Base-by-base conservation (phyloP, 2,797 vertebrate genomes). In the Phataginus tetradactyla region DNA sequence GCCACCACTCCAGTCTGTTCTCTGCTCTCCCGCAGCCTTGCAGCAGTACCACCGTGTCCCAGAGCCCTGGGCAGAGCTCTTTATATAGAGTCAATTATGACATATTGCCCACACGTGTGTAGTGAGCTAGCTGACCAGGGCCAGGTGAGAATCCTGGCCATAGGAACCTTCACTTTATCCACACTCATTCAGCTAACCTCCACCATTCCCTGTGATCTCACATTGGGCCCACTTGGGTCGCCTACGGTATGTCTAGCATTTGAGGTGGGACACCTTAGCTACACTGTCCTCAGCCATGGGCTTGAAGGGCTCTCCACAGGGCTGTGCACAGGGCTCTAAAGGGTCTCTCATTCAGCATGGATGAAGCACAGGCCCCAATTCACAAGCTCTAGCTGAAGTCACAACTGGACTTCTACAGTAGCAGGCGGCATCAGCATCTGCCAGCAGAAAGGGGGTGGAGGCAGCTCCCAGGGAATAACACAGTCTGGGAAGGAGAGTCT, bases 381-480 rank as follows among this genome's bases (percentile, higher is more conserved):
- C 86, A 77, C n/a, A 51, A 39, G 39, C n/a, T 51, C 18, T 32
- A 42, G 64, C 91, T 80, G 61, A 88, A 93, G 68, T 45, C 39
- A 34, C 85, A 79, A 9, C 68, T 42, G 78, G 57, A 92, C 61
- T 83, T 92, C 39, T 81, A 3, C 2, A 23, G 29, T 37, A 49
- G 32, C 55, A 93, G 71, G 49, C 42, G 29, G 39, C n/a, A 11
- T 49, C 81, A 57, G 49, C 83, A 74, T 90, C 69, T 83, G 61
- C 86, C 77, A 87, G 79, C n/a, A 63, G 94, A 66, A 96, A 87
- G 45, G 0, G 39, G 42, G 83, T 51, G 57, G 68, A 86, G 83
- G 53, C 45, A 49, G 17, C 29, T 91, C 66, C 66, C 51, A 39
- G 71, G 61, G 79, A 94, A 79, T 32, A 84, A 91, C 10, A 64